A percentile compares a stretch with the other conserved stretches of the same genome.
Evolutionary conservation across 1,140 invertebrate species (phyloP).

Genomic region (Apolygus lucorum): DNA sequence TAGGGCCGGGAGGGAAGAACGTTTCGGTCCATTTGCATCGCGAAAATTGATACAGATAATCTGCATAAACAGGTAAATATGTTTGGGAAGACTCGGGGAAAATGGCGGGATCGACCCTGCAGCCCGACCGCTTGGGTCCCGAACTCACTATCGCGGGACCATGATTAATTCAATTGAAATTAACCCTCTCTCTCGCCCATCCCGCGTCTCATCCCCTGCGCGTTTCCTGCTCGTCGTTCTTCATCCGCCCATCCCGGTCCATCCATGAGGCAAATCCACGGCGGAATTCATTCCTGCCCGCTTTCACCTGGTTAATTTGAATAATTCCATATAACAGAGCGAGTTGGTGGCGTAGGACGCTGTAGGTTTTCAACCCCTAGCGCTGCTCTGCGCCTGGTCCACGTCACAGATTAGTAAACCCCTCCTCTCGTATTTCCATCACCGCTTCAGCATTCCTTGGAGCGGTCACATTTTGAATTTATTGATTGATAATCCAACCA

Average conservation of each 20-base stretch:
- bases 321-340: conserved; percentile 12
- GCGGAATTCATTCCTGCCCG: conserved; percentile 6
- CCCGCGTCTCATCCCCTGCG: background rate
- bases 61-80: conserved; percentile 16
- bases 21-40: conserved; percentile 6
- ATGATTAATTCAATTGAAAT: conserved; percentile 17
- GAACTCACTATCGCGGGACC: conserved; percentile 3
- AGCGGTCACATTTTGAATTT: too few species aligned
- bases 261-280: conserved; percentile 9
- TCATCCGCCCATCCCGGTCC: background rate
- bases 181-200: background rate
- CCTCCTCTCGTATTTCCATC: too few species aligned
- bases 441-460: too few species aligned
- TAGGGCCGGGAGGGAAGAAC: background rate
- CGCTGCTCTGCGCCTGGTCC: background rate
- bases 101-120: background rate
- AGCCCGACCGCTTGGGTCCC: background rate
- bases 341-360: background rate
- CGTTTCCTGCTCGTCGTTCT: background rate
- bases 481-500: too few species aligned
- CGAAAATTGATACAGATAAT: conserved; percentile 13
- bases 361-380: background rate
- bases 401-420: conserved; percentile 13
- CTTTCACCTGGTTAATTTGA: conserved; percentile 16
- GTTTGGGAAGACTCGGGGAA: conserved; percentile 6